Evolutionary conservation across 2,888 invertebrate species (phyloP), one percentile per base, ranked within the genome.

Genomic region (Torymus aiolomorphi): DNA sequence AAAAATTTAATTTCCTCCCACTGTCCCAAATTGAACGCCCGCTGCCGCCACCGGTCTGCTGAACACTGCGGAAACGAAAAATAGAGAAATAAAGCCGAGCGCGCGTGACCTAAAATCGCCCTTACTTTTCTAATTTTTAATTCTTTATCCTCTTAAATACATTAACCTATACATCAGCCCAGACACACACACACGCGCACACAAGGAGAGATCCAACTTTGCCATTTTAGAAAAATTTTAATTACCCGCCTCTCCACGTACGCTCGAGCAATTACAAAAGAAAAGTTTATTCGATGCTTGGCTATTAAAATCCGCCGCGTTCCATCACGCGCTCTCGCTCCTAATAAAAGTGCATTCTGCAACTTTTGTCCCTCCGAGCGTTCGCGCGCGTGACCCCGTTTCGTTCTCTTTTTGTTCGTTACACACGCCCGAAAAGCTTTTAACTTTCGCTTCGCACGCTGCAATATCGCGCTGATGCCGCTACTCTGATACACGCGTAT

Each of bases 331-430:
- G 61, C 20, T 18, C 20, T 16, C 24, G 11, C 72, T 52, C 72
- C 59, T 65, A 65, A 76, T 71, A 73, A 78, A 73, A 67, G 61
- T 78, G 73, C 70, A 71, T 72, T 49, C 72, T 69, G 69, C 20
- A 52, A 69, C 18, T 69, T 69, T 31, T 63, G 66, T 65, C 52
- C 59, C n/a, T 31, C 31, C 2, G 4, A 31, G 31, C 31, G 31
- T 5, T 3, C 3, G 31, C 31, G 31, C 31, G 8, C 42, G 54
- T 78, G 72, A 76, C 76, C 70, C 57, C 13, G 20, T 71, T 76
- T 63, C 76, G 18, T n/a, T 70, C 70, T 57, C 63, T 76, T 76
- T 65, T 70, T 57, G 56, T 65, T 57, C 70, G 54, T 65, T 56
- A 67, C 49, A 49, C 56, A 56, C 31, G 8, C 24, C 63, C 63